phyloP scores from a whole-genome alignment of 2,113 vertebrate genomes.

The Macheiramphus alcinus region DNA sequence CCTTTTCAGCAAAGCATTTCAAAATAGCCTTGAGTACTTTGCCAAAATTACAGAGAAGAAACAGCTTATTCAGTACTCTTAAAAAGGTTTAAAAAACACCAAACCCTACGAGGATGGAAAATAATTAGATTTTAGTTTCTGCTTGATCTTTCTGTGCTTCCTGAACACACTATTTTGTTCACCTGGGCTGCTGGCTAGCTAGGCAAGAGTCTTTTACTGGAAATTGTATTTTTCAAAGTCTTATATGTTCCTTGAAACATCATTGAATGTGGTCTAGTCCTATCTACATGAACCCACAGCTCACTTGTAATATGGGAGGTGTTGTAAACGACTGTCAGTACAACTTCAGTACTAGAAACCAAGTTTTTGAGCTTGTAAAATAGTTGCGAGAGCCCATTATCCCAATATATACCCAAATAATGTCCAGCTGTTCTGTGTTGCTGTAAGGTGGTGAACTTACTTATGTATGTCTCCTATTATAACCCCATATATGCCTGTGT shows the following conservation, averaged over 20 bases:
- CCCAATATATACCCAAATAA: background rate
- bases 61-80: background rate
- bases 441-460: background rate
- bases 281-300: background rate
- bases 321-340: background rate
- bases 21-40: background rate
- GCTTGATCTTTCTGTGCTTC: background rate
- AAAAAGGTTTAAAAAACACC: background rate
- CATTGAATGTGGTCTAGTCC: background rate
- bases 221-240: background rate
- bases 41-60: background rate
- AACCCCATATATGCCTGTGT: background rate
- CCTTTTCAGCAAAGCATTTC: background rate
- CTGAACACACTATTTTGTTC: background rate
- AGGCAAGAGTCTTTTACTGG: background rate
- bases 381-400: background rate
- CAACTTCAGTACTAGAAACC: background rate
- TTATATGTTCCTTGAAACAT: background rate
- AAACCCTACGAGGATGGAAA: rapidly evolving
- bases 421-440: background rate
- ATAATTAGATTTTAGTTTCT: background rate
- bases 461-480: background rate
- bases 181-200: background rate
- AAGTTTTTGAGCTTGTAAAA: background rate
- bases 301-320: background rate